Conservation (phyloP, 1,140 invertebrate genomes). For the Platyscapa corneri region DNA sequence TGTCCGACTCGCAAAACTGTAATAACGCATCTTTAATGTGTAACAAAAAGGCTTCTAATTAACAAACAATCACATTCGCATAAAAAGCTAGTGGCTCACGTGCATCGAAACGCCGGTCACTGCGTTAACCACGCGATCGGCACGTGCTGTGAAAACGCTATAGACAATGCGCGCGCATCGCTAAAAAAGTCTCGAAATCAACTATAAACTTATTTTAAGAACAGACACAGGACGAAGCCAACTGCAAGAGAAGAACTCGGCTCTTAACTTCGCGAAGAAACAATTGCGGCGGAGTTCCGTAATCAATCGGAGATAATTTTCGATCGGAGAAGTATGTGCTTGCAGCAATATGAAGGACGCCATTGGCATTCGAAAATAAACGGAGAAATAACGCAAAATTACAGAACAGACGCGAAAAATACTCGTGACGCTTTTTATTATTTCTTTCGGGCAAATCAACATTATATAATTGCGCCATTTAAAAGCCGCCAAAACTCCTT, state of each 20-base stretch:
- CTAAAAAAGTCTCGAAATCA: background rate
- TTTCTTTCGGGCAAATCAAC: too few species aligned
- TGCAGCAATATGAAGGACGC: background rate
- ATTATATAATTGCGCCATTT: too few species aligned
- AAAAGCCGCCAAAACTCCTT: background rate
- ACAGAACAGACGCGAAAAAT: too few species aligned
- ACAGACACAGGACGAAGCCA: background rate
- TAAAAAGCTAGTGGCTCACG: background rate
- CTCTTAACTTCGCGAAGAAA: background rate
- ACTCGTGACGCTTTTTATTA: too few species aligned
- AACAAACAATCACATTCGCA: conserved; percentile 9
- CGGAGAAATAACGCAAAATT: too few species aligned
- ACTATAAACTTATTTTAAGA: background rate
- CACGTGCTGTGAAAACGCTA: background rate
- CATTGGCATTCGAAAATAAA: background rate
- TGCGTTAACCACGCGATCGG: background rate
- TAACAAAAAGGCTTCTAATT: background rate
- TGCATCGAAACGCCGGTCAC: background rate
- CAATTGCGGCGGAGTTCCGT: background rate
- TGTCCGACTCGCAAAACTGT: background rate
- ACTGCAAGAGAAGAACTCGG: background rate
- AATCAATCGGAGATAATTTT: conserved; percentile 27
- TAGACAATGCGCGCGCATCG: background rate
- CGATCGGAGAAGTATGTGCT: background rate
- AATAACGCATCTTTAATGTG: background rate